A percentile compares a stretch with the other conserved stretches of the same genome.
Evolutionary conservation across 2,113 vertebrate genomes (phyloP).

Genomic region (human): DNA sequence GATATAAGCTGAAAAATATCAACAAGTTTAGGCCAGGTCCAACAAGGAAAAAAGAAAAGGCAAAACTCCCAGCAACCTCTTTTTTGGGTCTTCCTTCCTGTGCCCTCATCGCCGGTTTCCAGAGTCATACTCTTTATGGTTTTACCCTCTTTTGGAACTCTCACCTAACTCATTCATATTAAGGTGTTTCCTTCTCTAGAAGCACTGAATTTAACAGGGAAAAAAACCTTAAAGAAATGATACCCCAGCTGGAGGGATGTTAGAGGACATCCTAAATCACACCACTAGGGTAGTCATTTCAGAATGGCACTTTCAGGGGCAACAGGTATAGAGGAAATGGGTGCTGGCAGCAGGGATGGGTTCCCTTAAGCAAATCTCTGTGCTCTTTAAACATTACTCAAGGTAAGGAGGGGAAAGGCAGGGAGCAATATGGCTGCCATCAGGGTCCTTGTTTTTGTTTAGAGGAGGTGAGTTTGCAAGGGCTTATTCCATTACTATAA

Average conservation of each 20-base stretch:
- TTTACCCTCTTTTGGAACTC: neutral
- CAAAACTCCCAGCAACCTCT: neutral
- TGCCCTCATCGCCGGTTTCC: neutral
- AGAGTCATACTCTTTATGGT: neutral
- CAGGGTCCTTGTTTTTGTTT: neutral
- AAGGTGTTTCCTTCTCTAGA: neutral
- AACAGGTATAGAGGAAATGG: neutral
- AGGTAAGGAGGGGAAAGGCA: neutral
- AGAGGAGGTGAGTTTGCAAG: neutral
- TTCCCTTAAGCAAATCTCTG: neutral
- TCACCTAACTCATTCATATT: neutral
- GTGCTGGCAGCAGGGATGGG: neutral
- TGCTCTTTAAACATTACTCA: neutral
- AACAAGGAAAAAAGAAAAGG: neutral
- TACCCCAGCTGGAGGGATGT: neutral
- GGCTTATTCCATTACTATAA: neutral
- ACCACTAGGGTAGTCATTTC: neutral
- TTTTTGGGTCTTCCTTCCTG: neutral
- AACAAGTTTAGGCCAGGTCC: neutral
- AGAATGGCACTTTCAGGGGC: neutral
- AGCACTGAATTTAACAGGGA: neutral
- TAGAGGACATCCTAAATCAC: neutral
- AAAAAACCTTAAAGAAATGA: neutral
- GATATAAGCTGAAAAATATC: neutral
- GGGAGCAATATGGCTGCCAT: neutral